Percentiles rank a stretch among this genome's conserved stretches.
Conservation (phyloP, 2,888 invertebrate genomes). For the Papilio elwesi region DNA sequence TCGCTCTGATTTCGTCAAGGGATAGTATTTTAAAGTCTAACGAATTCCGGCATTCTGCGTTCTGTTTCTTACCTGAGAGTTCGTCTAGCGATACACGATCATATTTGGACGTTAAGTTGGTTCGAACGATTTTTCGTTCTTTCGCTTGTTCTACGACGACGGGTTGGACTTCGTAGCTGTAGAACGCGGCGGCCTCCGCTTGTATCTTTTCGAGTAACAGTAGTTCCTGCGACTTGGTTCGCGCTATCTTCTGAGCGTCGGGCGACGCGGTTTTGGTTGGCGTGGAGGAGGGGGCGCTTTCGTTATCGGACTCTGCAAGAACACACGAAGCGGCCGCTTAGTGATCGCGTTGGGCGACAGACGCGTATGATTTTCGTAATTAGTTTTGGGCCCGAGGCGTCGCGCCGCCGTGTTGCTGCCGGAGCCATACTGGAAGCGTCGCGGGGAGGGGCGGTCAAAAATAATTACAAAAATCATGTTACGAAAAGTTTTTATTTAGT, state of each 20-base stretch:
- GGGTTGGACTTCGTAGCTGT: constrained; percentile 83
- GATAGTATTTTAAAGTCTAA: constrained; percentile 79
- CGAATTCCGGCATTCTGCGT: constrained; percentile 56
- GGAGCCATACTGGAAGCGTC: constrained; percentile 69
- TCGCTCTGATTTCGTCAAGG: constrained; percentile 79
- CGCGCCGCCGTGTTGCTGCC: constrained; percentile 68
- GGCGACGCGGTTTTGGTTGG: constrained; percentile 78
- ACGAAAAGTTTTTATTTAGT: constrained; percentile 83
- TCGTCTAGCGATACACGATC: constrained; percentile 81
- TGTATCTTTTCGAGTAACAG: constrained; percentile 88
- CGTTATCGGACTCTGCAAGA: constrained; percentile 92
- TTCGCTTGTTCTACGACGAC: constrained; percentile 50
- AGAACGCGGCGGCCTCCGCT: constrained; percentile 89
- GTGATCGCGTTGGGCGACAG: constrained; percentile 50
- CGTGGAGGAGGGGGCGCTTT: constrained; percentile 87
- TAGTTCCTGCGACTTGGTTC: constrained; percentile 87
- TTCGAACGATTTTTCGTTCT: constrained; percentile 62
- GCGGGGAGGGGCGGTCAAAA: constrained; percentile 74
- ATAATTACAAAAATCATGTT: constrained; percentile 84
- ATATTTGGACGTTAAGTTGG: constrained; percentile 70
- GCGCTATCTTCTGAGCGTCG: constrained; percentile 61
- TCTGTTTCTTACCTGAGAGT: constrained; percentile 67
- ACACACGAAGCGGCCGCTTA: constrained; percentile 82
- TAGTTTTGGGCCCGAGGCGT: constrained; percentile 77
- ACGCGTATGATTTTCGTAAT: constrained; percentile 79